Evolutionary conservation across 1,140 invertebrate genomes (phyloP).

Genomic region (Diachasma alloeum): DNA sequence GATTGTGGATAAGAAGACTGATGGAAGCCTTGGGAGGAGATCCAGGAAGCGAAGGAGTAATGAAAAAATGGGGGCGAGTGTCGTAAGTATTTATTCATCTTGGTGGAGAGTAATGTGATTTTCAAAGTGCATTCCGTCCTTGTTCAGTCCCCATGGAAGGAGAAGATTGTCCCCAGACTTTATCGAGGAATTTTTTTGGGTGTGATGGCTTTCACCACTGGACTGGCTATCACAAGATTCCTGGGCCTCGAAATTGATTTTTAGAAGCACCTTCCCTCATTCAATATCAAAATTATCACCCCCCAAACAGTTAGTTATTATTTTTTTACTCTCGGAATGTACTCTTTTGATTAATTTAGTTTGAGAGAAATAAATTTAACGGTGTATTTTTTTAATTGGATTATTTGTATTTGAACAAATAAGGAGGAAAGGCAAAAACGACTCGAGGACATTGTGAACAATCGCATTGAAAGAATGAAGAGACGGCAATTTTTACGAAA

Average conservation of each 20-base stretch:
- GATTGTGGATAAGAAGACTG: slow-evolving; percentile 51
- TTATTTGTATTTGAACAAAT: slow-evolving; percentile 5
- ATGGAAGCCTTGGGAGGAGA: slow-evolving; percentile 50
- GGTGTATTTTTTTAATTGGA: neutral
- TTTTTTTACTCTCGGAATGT: neutral
- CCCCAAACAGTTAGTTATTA: neutral
- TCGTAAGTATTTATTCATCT: slow-evolving; percentile 60
- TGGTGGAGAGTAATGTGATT: neutral
- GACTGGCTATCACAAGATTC: slow-evolving; percentile 39
- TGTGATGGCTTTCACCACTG: slow-evolving; percentile 48
- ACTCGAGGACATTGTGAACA: slow-evolving; percentile 73
- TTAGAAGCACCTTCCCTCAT: neutral
- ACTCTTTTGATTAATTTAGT: neutral
- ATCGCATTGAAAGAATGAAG: slow-evolving; percentile 72
- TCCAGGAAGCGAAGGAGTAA: slow-evolving; percentile 66
- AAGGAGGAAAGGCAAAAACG: slow-evolving; percentile 75
- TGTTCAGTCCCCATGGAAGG: slow-evolving; percentile 49
- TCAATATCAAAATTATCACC: slow-evolving; percentile 2
- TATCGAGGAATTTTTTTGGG: slow-evolving; percentile 49
- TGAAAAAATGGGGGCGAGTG: slow-evolving; percentile 65
- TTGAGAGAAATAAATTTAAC: neutral
- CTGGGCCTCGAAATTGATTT: neutral
- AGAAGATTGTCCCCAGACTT: slow-evolving; percentile 44
- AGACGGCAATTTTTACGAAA: slow-evolving; percentile 73
- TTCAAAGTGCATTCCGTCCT: neutral